Evolutionary conservation across 2,888 invertebrate genomes (phyloP).

Genomic region (Ptilodon capucinus): DNA sequence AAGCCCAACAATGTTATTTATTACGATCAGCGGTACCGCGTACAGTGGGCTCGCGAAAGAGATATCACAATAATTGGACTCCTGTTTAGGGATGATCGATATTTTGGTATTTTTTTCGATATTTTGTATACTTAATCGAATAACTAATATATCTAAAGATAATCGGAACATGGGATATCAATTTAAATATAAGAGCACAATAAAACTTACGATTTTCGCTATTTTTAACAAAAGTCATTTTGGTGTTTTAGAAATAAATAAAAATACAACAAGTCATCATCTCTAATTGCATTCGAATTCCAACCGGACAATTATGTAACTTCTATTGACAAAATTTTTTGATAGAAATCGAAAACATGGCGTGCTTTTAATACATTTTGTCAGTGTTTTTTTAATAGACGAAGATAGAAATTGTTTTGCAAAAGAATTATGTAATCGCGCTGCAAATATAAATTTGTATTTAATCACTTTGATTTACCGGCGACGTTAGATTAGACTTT

Average conservation of each 20-base stretch:
- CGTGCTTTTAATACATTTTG: too few species aligned
- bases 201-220: too few species aligned
- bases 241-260: background rate
- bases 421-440: too few species aligned
- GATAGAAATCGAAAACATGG: too few species aligned
- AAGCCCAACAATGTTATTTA: conserved; percentile 15
- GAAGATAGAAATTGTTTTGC: too few species aligned
- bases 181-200: too few species aligned
- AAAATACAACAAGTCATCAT: background rate
- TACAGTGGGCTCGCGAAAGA: conserved; percentile 7
- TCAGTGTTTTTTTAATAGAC: too few species aligned
- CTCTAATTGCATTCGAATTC: background rate
- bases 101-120: conserved; percentile 3
- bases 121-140: background rate
- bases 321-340: too few species aligned
- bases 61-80: conserved; percentile 29
- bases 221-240: background rate
- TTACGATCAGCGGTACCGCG: conserved; percentile 4
- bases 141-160: background rate
- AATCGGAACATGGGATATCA: background rate
- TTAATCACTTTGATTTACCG: background rate
- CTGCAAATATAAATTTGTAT: too few species aligned
- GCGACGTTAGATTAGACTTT: too few species aligned
- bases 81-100: conserved; percentile 13
- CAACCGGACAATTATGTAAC: too few species aligned